Percentiles rank a stretch among this genome's conserved stretches.
These are phyloP conservation scores for Menidia beryllina DNA, from an alignment of 2,113 vertebrate species.

Conservation along the genomic window DNA sequence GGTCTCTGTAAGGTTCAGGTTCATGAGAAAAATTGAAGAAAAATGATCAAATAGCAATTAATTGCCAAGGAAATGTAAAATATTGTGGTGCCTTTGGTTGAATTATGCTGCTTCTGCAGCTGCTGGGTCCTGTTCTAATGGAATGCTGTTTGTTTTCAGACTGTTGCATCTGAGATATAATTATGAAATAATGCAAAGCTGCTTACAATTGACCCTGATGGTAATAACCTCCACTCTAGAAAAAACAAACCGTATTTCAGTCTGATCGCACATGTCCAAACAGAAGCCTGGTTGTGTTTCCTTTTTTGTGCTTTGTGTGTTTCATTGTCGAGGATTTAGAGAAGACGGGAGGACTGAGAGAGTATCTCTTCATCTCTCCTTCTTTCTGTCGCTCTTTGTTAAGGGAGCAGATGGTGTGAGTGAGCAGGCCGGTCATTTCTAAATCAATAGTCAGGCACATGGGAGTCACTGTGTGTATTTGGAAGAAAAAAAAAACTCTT, in stretches of 20 bases:
- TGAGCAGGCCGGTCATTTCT: conserved; percentile 65
- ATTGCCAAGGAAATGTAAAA: too few relatives aligned
- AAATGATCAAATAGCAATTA: too few relatives aligned
- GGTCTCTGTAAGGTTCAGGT: too few relatives aligned
- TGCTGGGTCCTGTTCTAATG: too few relatives aligned
- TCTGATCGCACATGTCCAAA: neutral
- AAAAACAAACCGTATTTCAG: neutral
- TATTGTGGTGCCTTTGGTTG: too few relatives aligned
- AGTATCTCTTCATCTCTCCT: conserved; percentile 1
- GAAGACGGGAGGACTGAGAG: conserved; percentile 8
- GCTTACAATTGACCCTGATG: neutral
- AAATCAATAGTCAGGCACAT: conserved; percentile 67
- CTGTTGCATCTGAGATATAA: too few relatives aligned
- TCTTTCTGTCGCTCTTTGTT: conserved; percentile 44
- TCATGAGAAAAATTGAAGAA: too few relatives aligned
- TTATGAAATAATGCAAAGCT: too few relatives aligned
- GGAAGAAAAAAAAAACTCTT: conserved; percentile 39
- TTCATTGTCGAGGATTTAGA: conserved; percentile 12
- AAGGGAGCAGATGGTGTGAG: conserved; percentile 71
- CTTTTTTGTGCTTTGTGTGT: neutral
- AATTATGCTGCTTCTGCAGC: too few relatives aligned
- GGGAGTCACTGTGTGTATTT: conserved; percentile 60
- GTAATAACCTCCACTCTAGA: neutral
- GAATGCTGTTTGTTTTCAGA: too few relatives aligned
- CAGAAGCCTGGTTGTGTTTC: neutral